Base-by-base conservation (phyloP, 2,888 invertebrate species). In the Callimorpha dominula region DNA sequence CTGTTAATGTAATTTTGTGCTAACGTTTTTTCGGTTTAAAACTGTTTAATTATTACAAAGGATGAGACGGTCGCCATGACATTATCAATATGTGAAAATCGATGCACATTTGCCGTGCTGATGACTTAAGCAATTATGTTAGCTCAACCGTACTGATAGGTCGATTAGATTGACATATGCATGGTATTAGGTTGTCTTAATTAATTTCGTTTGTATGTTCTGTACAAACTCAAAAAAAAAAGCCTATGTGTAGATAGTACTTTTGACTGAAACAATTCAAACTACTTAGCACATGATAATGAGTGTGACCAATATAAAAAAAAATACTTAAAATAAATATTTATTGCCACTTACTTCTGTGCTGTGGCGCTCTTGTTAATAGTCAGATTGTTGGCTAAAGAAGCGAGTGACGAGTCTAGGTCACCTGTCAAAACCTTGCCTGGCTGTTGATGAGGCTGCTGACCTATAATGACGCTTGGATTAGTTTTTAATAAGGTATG, bases 351-450 rank as follows among this genome's bases (percentile, higher is more conserved):
- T 97, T 94, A 98, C 98, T 98, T 97, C 86, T 96, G 96, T 67
- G 96, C 96, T 68, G 97, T 94, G 54, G 97, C 96, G 82, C 97
- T 97, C 94, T 97, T 98, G 94, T 98, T 98, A 88, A 98, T 98
- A 86, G 97, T 97, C 86, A 99, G 97, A 94, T 99, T 99, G 95
- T 99, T 98, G 78, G 99, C 99, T 86, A 99, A 96, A 81, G 98
- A 98, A 78, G 99, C 99, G 77, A 99, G 97, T 85, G 99, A 99
- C 85, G 98, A 98, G 92, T 99, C 99, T 92, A 99, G 96, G 94
- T 99, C 99, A 72, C 99, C 98, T 46, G 98, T 98, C 79, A 99
- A 96, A 81, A 99, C 97, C 90, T 98, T 98, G 78, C 97, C 97
- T 73, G 96, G 91, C 73, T 93, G 94, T 74, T 90, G 93, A 60